Conservation (phyloP, 2,888 invertebrate genomes). For the Eupithecia subumbrata region DNA sequence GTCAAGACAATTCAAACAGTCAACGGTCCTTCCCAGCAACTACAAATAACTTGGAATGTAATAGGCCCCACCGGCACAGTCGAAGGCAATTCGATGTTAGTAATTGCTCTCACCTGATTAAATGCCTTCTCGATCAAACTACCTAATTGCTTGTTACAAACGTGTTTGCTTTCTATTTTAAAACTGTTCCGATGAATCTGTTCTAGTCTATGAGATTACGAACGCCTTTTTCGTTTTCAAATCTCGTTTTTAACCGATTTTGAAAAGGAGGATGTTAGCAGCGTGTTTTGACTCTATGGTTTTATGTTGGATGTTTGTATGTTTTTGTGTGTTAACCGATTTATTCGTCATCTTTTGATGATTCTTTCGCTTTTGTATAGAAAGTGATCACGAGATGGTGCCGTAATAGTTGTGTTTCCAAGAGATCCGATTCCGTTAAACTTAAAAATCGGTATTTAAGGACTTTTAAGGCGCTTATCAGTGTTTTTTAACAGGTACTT, state of each 20-base stretch:
- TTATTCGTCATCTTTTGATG: background rate
- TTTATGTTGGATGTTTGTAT: too few relatives aligned
- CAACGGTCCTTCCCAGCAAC: background rate
- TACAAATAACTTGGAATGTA: slow-evolving; percentile 15
- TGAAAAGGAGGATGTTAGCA: background rate
- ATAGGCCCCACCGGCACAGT: slow-evolving; percentile 14
- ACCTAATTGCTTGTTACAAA: slow-evolving; percentile 29
- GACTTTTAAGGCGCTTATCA: background rate
- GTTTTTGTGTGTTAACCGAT: background rate
- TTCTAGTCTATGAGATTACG: background rate
- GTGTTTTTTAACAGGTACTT: background rate
- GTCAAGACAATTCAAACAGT: background rate
- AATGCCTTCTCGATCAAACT: slow-evolving; percentile 22
- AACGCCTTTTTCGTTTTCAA: background rate
- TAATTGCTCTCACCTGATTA: slow-evolving; percentile 36
- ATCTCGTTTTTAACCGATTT: background rate
- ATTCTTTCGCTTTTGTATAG: background rate
- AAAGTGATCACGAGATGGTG: background rate
- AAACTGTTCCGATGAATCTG: background rate
- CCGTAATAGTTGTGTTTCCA: too few relatives aligned
- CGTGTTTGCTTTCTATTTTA: background rate
- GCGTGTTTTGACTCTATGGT: background rate
- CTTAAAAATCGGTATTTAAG: background rate
- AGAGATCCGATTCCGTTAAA: too few relatives aligned
- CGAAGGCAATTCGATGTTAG: slow-evolving; percentile 29